phyloP scores from a whole-genome alignment of 2,113 vertebrate genomes.

The Esox niger region DNA sequence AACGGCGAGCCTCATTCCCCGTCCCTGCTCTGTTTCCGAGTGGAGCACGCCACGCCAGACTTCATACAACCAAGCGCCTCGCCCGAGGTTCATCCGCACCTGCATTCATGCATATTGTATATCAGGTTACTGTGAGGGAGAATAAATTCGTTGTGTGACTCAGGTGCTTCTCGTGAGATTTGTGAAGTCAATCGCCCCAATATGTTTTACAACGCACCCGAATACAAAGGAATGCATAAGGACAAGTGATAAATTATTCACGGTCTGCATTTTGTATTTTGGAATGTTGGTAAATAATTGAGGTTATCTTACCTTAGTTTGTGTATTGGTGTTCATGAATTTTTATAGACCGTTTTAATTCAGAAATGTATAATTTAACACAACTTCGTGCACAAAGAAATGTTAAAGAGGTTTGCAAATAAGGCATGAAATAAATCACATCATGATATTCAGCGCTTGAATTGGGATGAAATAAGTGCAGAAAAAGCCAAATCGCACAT shows the following conservation, averaged over 20 bases:
- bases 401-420: neutral
- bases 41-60: neutral
- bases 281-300: slow-evolving; percentile 67
- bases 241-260: slow-evolving; percentile 66
- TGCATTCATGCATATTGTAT: neutral
- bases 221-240: slow-evolving; percentile 47
- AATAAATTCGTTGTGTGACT: slow-evolving; percentile 8
- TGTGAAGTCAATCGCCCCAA: slow-evolving; percentile 36
- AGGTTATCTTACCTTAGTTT: slow-evolving; percentile 51
- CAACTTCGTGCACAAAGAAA: neutral
- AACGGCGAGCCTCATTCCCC: slow-evolving; percentile 21
- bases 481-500: slow-evolving; percentile 1
- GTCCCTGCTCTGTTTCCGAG: slow-evolving; percentile 5
- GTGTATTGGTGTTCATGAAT: slow-evolving; percentile 26
- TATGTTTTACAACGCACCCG: slow-evolving; percentile 32
- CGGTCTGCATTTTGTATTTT: slow-evolving; percentile 57
- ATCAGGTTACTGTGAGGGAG: neutral
- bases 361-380: slow-evolving; percentile 19
- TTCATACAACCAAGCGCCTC: neutral
- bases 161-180: slow-evolving; percentile 3
- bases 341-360: slow-evolving; percentile 31
- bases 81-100: slow-evolving; percentile 1
- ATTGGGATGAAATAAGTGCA: too few relatives aligned
- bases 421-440: neutral
- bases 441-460: neutral